Evolutionary conservation across 2,113 vertebrate species (phyloP).

Genomic region (Colossoma macropomum): DNA sequence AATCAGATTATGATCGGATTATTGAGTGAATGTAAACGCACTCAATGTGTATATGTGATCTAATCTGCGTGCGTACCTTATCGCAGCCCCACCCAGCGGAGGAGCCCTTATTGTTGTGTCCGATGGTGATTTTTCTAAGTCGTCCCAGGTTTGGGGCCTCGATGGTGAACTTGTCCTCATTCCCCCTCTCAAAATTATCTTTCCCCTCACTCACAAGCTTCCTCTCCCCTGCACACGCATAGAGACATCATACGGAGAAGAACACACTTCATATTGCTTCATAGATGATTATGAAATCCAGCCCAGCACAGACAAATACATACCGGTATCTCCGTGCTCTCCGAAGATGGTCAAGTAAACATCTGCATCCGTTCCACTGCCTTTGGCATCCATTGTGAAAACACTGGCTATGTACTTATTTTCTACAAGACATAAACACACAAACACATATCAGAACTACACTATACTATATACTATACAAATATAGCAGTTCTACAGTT

Average conservation of each 20-base stretch:
- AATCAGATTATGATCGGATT: no score
- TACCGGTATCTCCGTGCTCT: conserved; percentile 95
- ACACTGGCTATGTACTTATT: conserved; percentile 96
- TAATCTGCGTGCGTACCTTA: conserved; percentile 77
- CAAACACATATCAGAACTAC: no score
- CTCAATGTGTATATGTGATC: not conserved
- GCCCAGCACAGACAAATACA: conserved; percentile 51
- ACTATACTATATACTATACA: no score
- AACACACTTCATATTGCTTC: not conserved
- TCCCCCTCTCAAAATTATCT: conserved; percentile 94
- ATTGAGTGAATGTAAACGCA: no score
- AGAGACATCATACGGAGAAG: not conserved
- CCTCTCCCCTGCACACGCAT: conserved; percentile 81
- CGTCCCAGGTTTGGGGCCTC: conserved; percentile 91
- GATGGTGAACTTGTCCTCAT: conserved; percentile 94
- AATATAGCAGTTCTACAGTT: no score
- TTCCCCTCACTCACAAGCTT: conserved; percentile 89
- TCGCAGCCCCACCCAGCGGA: conserved; percentile 95
- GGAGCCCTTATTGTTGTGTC: conserved; percentile 93
- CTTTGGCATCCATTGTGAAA: conserved; percentile 90
- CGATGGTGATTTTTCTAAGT: conserved; percentile 91
- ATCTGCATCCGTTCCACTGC: conserved; percentile 95
- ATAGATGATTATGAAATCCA: not conserved
- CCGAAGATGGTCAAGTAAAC: conserved; percentile 96
- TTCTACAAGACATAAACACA: conserved; percentile 74